These are phyloP conservation scores for Numenius arquata DNA, from an alignment of 2,113 vertebrate genomes.

Conservation along the genomic window DNA sequence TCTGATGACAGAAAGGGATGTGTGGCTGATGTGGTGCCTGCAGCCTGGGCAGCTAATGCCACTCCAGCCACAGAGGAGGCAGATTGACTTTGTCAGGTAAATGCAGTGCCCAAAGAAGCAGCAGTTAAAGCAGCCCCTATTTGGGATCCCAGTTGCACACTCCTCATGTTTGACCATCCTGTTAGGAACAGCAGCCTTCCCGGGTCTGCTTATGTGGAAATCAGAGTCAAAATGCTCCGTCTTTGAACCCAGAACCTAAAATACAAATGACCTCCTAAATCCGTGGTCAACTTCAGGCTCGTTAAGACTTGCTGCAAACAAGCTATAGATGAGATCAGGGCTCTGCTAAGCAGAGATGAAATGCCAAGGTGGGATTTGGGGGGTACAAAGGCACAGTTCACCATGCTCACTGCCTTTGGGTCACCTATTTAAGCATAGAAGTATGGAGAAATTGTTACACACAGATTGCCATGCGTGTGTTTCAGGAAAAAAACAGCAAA, in stretches of 20 bases:
- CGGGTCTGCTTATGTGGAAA: background rate
- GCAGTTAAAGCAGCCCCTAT: background rate
- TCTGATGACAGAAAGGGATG: too few species aligned
- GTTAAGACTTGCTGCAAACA: background rate
- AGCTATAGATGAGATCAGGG: background rate
- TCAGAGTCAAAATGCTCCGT: fast-evolving
- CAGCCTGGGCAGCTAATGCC: background rate
- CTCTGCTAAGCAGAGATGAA: background rate
- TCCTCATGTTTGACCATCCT: fast-evolving
- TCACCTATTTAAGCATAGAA: background rate
- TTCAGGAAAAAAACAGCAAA: background rate
- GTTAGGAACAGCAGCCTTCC: background rate
- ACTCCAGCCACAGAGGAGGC: background rate
- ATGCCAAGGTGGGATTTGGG: background rate
- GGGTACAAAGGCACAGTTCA: background rate
- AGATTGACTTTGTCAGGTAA: background rate
- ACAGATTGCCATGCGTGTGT: background rate
- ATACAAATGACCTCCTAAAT: background rate
- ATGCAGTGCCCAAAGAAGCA: background rate
- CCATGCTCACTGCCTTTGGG: background rate
- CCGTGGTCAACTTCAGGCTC: background rate
- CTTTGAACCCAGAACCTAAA: background rate
- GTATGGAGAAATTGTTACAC: background rate
- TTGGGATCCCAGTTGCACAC: background rate
- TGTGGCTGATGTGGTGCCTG: background rate